Conservation (phyloP, 2,888 invertebrate species). For the Ornithoptera alexandrae region DNA sequence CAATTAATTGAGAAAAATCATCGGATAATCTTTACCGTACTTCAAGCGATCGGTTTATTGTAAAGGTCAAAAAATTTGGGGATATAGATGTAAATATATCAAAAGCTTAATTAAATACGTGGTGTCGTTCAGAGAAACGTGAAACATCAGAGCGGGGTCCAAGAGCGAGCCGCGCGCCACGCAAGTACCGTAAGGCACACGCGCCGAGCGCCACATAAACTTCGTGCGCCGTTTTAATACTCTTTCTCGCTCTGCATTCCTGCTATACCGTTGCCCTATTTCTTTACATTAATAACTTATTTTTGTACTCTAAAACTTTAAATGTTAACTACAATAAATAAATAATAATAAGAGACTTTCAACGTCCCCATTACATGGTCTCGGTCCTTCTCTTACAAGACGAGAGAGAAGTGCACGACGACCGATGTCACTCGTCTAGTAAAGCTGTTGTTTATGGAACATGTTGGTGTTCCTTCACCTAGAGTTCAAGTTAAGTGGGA, state of each 20-base stretch:
- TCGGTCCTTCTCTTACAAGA: no score
- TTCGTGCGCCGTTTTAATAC: slow-evolving; percentile 23
- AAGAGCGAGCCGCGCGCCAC: slow-evolving; percentile 42
- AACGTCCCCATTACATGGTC: no score
- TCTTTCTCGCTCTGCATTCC: slow-evolving; percentile 14
- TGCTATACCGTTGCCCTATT: background rate
- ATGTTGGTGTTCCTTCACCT: no score
- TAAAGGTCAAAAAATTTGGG: background rate
- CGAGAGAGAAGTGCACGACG: no score
- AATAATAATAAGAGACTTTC: background rate
- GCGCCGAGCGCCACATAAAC: slow-evolving; percentile 35
- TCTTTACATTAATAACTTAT: background rate
- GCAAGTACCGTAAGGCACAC: slow-evolving; percentile 64
- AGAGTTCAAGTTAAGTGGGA: no score
- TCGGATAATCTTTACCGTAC: no score
- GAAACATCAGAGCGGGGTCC: slow-evolving; percentile 34
- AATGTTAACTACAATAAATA: background rate
- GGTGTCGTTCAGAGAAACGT: slow-evolving; percentile 17
- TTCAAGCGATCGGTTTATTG: background rate
- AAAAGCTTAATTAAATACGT: background rate
- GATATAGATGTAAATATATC: background rate
- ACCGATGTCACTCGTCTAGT: no score
- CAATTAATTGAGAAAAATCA: background rate
- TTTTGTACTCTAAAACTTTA: background rate
- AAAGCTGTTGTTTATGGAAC: no score